Evolutionary conservation across 2,113 vertebrate species (phyloP).

Genomic region (Mola mola): DNA sequence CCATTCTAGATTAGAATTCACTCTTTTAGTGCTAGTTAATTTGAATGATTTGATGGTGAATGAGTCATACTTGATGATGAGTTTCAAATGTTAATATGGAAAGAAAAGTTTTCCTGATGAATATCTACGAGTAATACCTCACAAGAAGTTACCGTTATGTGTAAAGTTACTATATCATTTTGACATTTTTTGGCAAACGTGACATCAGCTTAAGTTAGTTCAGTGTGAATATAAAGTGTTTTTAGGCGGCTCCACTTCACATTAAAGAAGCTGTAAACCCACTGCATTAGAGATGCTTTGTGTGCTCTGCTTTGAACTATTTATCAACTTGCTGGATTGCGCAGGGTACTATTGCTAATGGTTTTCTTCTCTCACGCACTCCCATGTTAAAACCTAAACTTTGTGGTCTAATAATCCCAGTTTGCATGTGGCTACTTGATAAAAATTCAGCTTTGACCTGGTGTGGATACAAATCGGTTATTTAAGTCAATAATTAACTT

Average conservation of each 20-base stretch:
- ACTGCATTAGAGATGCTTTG: conserved; percentile 2
- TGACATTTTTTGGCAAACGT: too few relatives aligned
- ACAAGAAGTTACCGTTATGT: too few relatives aligned
- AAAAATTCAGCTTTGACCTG: conserved; percentile 69
- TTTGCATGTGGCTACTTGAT: conserved; percentile 50
- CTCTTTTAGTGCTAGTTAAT: too few relatives aligned
- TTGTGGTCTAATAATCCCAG: conserved; percentile 8
- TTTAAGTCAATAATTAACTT: conserved; percentile 72
- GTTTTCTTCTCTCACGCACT: not conserved
- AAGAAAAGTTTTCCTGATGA: too few relatives aligned
- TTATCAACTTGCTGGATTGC: conserved; percentile 14
- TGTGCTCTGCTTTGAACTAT: conserved; percentile 23
- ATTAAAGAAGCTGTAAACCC: conserved; percentile 1
- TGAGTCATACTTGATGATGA: too few relatives aligned
- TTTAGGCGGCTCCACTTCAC: not conserved
- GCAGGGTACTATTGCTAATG: not conserved
- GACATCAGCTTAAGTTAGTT: too few relatives aligned
- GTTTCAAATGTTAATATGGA: too few relatives aligned
- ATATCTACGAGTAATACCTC: too few relatives aligned
- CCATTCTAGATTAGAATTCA: too few relatives aligned
- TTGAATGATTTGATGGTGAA: too few relatives aligned
- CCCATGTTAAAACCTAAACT: not conserved
- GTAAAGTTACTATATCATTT: too few relatives aligned
- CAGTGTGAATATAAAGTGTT: not conserved
- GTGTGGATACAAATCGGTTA: conserved; percentile 32